Evolutionary conservation across 2,113 vertebrate species (phyloP).

Genomic region (Syrmaticus mikado): DNA sequence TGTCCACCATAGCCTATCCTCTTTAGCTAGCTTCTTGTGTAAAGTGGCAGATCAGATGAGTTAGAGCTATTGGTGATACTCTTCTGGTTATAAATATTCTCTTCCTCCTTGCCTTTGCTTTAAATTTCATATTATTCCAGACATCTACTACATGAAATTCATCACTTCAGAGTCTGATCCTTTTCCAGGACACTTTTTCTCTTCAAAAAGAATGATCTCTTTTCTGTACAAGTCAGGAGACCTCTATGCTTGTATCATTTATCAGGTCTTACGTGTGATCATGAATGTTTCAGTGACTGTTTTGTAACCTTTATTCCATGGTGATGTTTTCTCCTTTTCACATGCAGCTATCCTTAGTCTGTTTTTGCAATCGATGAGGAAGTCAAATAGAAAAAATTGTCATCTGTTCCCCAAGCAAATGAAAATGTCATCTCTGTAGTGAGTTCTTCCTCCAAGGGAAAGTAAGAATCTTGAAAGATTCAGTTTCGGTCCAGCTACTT

Average conservation of each 20-base stretch:
- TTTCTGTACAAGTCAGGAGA: not conserved
- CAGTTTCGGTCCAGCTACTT: not conserved
- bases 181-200: not conserved
- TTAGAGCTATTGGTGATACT: not conserved
- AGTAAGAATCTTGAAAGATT: not conserved
- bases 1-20: not conserved
- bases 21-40: not conserved
- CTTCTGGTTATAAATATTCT: not conserved
- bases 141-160: not conserved
- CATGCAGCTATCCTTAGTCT: not conserved
- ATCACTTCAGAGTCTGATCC: not conserved
- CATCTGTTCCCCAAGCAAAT: not conserved
- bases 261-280: not conserved
- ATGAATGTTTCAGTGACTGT: not conserved
- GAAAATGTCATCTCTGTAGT: conserved; percentile 1
- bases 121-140: not conserved
- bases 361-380: conserved; percentile 15
- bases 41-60: not conserved
- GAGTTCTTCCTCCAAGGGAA: not conserved
- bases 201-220: not conserved
- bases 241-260: not conserved
- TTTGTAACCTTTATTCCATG: conserved; percentile 19
- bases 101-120: not conserved
- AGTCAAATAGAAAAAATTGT: not conserved
- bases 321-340: not conserved